Base-by-base conservation (phyloP, 2,797 vertebrate species). In the Phaenicophaeus curvirostris region DNA sequence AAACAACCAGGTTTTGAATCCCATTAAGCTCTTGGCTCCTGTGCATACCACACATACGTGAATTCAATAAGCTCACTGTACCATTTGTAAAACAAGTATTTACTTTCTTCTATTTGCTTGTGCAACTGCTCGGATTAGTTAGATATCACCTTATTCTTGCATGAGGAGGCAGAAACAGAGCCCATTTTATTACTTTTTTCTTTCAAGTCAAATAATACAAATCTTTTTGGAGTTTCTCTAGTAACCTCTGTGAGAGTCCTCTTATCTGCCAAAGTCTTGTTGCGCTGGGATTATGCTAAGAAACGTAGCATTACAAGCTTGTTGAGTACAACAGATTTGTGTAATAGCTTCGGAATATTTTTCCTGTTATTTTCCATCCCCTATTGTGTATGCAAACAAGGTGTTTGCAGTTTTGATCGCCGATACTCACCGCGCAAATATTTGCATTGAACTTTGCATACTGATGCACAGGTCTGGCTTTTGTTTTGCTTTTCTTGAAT, bases 321-420 rank as follows among this genome's bases (percentile, higher is more conserved):
- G 72, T 79, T 63, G 57, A 74, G 16, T 50, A n/a, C 55, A 62
- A 51, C 39, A 53, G 44, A 25, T 91, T 75, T 78, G 13, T 90
- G 8, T 21, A 86, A 86, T 88, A 68, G 63, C 27, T 95, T 89
- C 85, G 61, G 72, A 85, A 80, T 96, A 53, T 76, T 89, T 84
- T 91, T 76, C 16, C 35, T 61, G 21, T 79, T 90, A 35, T 79
- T 93, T 90, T 89, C 41, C 33, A 37, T 84, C 8, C 55, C 81
- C 50, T 85, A 42, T 85, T 80, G 44, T 53, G 37, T 85, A 59
- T 72, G 75, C 76, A 93, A 90, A 90, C 74, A 93, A 85, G 57
- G 42, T 82, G 42, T 87, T 95, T 72, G 75, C 42, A 89, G 42
- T 75, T 95, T 39, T 54, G 44, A 44, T 90, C 30, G 7, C 33